Evolutionary conservation across 2,113 vertebrate genomes (phyloP).

Genomic region (Clarias gariepinus): DNA sequence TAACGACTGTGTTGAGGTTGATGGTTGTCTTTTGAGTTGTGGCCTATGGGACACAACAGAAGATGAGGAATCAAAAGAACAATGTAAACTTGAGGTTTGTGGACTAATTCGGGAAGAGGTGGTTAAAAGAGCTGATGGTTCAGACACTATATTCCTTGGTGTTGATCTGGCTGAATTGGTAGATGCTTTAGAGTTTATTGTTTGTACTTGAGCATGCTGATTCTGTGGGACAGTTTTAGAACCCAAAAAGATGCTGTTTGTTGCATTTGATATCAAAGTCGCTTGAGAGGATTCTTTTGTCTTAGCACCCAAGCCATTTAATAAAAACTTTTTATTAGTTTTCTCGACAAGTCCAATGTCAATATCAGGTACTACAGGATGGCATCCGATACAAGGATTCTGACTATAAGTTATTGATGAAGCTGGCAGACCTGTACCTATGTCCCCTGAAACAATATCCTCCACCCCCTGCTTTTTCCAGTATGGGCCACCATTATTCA

Average conservation of each 20-base stretch:
- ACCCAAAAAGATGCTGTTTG: not conserved
- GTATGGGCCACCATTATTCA: conserved; percentile 66
- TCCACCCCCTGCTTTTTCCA: conserved; percentile 67
- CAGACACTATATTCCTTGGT: conserved; percentile 10
- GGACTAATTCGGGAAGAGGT: conserved; percentile 24
- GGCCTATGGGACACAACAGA: conserved; percentile 50
- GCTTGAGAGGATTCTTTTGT: conserved; percentile 62
- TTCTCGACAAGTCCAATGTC: conserved; percentile 66
- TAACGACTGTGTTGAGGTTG: conserved; percentile 55
- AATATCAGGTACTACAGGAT: conserved; percentile 64
- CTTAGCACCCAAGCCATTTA: conserved; percentile 63
- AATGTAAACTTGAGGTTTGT: conserved; percentile 27
- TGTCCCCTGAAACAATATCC: conserved; percentile 44
- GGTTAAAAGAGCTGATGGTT: not conserved
- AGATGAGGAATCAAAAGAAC: conserved; percentile 10
- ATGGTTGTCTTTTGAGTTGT: conserved; percentile 61
- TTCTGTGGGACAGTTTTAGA: conserved; percentile 55
- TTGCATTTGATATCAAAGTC: conserved; percentile 42
- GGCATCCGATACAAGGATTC: conserved; percentile 48
- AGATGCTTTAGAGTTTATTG: conserved; percentile 42
- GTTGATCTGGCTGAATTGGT: conserved; percentile 48
- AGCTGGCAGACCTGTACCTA: conserved; percentile 7
- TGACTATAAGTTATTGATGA: conserved; percentile 50
- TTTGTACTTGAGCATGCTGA: conserved; percentile 45
- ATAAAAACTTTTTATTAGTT: conserved; percentile 36